Base-by-base conservation (phyloP, 2,888 invertebrate genomes). In the Lasioglossum morio region DNA sequence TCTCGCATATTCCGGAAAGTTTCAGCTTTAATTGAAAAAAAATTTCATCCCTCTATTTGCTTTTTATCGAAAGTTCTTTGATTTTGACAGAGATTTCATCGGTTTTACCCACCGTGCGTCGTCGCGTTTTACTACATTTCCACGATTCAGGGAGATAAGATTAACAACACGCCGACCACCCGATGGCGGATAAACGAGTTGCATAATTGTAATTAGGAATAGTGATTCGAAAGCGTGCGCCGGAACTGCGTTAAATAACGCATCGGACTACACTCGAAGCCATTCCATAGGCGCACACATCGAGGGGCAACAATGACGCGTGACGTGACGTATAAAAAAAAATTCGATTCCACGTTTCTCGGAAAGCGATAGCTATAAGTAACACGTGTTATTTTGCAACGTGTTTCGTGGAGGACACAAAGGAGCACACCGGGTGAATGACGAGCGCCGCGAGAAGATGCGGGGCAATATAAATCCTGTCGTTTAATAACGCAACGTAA, bases 401-500 rank as follows among this genome's bases (percentile, higher is more conserved):
- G 10, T 46, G 46, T 16, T 30, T 46, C 2, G 19, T 23, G 46
- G 48, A 48, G 46, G 72, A 72, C 72, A 72, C 46, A 46, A 46
- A 48, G 46, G 30, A 72, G 48, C 19, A 48, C 19, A 43, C 27
- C 0, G 63, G 60, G 27, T 5, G 30, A 63, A 30, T 27, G 60
- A 23, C 46, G 77, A 53, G 34, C 34, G 46, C 34, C 34, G 34
- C 69, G 34, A 40, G 27, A 27, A 27, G 70, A 57, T 72, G 46
- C 48, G 23, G n/a, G 40, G 40, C 69, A 19, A 43, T 73, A n/a
- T 34, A 40, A 63, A 40, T 30, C 19, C 60, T 46, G 43, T 60
- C 43, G 79, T 72, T 72, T 72, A 76, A 81, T 75, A 80, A 80
- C 46, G 30, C 76, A 16, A 76, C 72, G 66, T 57, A 48, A 46